A percentile compares a stretch with the other conserved stretches of the same genome.
These are phyloP conservation scores for Elgaria multicarinata DNA, from an alignment of 2,113 vertebrate genomes.

Conservation along the genomic window DNA sequence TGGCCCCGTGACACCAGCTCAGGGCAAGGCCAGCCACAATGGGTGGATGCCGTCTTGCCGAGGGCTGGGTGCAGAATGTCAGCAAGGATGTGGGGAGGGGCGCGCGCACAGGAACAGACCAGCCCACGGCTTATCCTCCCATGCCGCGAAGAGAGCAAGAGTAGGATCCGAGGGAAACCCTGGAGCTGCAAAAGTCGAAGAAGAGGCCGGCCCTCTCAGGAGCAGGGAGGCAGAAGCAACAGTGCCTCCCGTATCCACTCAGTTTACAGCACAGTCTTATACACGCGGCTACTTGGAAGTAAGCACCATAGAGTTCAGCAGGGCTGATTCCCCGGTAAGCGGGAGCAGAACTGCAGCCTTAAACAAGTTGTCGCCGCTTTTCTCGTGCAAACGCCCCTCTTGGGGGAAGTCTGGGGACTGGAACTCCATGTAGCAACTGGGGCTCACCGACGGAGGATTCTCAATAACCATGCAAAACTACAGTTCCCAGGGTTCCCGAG, in stretches of 20 bases:
- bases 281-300: background rate
- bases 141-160: background rate
- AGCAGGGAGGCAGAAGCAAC: background rate
- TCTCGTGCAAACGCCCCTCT: background rate
- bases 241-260: background rate
- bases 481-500: slow-evolving; percentile 11
- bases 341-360: background rate
- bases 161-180: background rate
- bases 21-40: background rate
- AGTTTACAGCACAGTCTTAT: background rate
- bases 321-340: background rate
- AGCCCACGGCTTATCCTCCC: background rate
- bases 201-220: background rate
- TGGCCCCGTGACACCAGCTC: background rate
- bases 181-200: background rate
- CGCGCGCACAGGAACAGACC: background rate
- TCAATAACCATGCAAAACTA: background rate
- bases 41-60: background rate
- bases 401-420: background rate
- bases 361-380: background rate
- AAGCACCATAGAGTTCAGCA: background rate
- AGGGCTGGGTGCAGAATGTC: background rate
- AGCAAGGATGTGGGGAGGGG: background rate
- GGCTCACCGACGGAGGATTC: background rate
- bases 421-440: background rate